Evolutionary conservation across 2,797 vertebrate species (phyloP).

Genomic region (Limosa lapponica): DNA sequence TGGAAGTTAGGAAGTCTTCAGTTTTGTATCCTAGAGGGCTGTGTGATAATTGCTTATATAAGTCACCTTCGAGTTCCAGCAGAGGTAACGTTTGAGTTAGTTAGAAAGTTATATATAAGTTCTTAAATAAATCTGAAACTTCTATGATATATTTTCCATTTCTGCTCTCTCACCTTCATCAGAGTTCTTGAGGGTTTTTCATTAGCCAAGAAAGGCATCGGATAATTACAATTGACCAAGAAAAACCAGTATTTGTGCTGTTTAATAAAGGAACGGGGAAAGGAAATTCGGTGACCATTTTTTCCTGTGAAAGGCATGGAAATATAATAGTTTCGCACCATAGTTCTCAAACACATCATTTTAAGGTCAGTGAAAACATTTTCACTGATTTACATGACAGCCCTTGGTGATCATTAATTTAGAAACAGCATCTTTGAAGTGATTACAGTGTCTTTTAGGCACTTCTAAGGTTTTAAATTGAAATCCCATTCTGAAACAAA

Average conservation of each 20-base stretch:
- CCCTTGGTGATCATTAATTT: background rate
- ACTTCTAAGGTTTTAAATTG: background rate
- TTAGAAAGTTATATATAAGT: constrained; percentile 52
- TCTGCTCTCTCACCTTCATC: background rate
- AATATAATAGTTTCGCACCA: background rate
- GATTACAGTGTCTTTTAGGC: background rate
- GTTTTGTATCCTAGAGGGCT: constrained; percentile 60
- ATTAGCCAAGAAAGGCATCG: background rate
- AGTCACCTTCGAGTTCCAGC: constrained; percentile 53
- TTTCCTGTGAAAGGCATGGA: background rate
- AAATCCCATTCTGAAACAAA: background rate
- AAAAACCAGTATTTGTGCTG: background rate
- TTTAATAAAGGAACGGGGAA: background rate
- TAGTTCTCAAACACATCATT: background rate
- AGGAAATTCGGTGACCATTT: background rate
- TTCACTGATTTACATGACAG: background rate
- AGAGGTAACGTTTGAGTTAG: constrained; percentile 27
- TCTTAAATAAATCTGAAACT: constrained; percentile 45
- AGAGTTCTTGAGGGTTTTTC: background rate
- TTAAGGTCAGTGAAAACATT: constrained; percentile 11
- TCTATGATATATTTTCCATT: background rate
- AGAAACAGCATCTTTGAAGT: background rate
- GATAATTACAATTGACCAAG: background rate
- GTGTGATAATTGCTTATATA: constrained; percentile 55
- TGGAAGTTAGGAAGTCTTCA: constrained; percentile 44